Conservation (phyloP, 2,888 invertebrate species). For the Odontomyia ornata region DNA sequence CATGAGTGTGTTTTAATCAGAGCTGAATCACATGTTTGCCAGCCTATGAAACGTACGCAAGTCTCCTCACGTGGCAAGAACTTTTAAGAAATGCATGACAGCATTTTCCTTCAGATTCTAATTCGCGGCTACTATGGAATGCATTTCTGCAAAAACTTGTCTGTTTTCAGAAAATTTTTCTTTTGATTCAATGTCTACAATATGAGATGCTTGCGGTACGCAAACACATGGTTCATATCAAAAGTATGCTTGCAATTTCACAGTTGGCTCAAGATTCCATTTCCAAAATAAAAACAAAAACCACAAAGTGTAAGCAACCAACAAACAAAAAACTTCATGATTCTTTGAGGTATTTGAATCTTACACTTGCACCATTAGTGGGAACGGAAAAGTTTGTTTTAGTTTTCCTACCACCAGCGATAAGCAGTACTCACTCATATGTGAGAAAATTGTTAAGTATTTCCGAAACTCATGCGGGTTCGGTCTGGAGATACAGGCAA, state of each 20-base stretch:
- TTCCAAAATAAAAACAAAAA: constrained; percentile 3
- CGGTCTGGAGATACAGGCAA: neutral
- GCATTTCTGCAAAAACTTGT: constrained; percentile 25
- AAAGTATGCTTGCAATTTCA: constrained; percentile 22
- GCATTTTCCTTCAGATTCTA: no score
- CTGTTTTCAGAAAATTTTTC: neutral
- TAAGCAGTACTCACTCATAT: constrained; percentile 37
- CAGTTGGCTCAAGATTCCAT: constrained; percentile 17
- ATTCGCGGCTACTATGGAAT: neutral
- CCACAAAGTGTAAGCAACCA: neutral
- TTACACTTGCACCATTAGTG: constrained; percentile 23
- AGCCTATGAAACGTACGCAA: no score
- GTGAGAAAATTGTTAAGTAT: constrained; percentile 27
- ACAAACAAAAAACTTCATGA: neutral
- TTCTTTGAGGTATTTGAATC: neutral
- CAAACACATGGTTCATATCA: constrained; percentile 32
- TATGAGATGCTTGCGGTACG: neutral
- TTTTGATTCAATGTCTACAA: neutral
- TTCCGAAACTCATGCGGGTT: constrained; percentile 26
- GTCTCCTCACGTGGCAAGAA: no score
- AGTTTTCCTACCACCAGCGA: neutral
- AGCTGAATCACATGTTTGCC: no score
- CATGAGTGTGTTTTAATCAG: no score
- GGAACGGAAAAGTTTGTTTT: constrained; percentile 14
- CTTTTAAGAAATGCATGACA: no score